A percentile compares a stretch with the other conserved stretches of the same genome.
phyloP scores from a whole-genome alignment of 2,113 vertebrate species.

The Marmota flaviventris region DNA sequence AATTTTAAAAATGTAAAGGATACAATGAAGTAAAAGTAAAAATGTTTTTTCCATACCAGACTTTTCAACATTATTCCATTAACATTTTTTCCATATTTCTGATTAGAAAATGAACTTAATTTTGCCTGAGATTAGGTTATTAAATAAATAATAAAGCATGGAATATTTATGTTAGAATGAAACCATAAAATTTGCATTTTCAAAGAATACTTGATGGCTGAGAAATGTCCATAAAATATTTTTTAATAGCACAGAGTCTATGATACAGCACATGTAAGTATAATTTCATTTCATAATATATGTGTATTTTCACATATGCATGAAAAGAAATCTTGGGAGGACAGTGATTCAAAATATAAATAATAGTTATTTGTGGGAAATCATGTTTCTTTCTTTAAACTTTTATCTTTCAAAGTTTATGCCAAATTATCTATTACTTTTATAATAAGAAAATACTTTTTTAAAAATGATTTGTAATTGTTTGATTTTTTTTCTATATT shows the following conservation, averaged over 20 bases:
- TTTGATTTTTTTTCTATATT: not conserved
- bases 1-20: too few relatives aligned
- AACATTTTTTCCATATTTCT: not conserved
- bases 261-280: not conserved
- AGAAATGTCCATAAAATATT: not conserved
- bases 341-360: not conserved
- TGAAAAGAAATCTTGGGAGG: not conserved
- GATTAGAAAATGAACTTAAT: not conserved
- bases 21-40: not conserved
- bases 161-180: not conserved
- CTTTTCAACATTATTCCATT: slow-evolving; percentile 18
- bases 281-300: not conserved
- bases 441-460: slow-evolving; percentile 12
- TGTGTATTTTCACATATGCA: not conserved
- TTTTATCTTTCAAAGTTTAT: slow-evolving; percentile 11
- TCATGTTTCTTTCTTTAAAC: not conserved
- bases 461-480: not conserved
- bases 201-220: slow-evolving; percentile 21
- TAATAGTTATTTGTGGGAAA: not conserved
- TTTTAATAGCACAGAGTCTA: not conserved
- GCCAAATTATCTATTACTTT: not conserved
- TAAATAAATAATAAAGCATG: not conserved
- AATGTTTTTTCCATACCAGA: not conserved
- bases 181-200: slow-evolving; percentile 5
- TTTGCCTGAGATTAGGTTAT: not conserved